phyloP scores from a whole-genome alignment of 1,140 invertebrate species.

The Gonatopus flavifemur region DNA sequence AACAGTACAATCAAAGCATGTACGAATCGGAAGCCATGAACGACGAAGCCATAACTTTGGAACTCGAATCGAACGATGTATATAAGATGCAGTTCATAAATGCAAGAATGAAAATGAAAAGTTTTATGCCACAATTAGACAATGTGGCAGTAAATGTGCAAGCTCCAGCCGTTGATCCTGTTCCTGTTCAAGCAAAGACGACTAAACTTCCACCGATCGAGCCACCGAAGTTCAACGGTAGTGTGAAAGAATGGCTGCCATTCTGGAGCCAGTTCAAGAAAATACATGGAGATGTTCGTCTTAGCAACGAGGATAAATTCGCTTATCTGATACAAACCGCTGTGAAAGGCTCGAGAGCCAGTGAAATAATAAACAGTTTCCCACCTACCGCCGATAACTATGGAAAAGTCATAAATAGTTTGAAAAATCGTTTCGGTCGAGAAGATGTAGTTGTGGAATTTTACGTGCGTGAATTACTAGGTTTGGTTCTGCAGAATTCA shows the following conservation, averaged over 20 bases:
- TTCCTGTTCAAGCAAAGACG: no score
- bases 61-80: not conserved
- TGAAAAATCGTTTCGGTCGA: no score
- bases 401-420: no score
- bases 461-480: no score
- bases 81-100: not conserved
- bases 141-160: no score
- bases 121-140: no score
- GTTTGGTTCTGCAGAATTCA: no score
- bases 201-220: conserved; percentile 38
- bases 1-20: not conserved
- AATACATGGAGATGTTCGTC: conserved; percentile 38
- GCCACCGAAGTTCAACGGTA: conserved; percentile 37
- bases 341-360: no score
- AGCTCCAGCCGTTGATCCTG: no score
- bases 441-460: no score
- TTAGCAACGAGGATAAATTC: conserved; percentile 38
- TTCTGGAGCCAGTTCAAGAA: conserved; percentile 47
- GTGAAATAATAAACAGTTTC: no score
- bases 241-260: conserved; percentile 41
- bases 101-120: not conserved
- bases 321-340: conserved; percentile 25
- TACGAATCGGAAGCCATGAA: not conserved
- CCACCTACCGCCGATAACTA: no score
- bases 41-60: not conserved